These are phyloP conservation scores for Crematogaster levior DNA, from an alignment of 2,888 invertebrate genomes.

Conservation along the genomic window DNA sequence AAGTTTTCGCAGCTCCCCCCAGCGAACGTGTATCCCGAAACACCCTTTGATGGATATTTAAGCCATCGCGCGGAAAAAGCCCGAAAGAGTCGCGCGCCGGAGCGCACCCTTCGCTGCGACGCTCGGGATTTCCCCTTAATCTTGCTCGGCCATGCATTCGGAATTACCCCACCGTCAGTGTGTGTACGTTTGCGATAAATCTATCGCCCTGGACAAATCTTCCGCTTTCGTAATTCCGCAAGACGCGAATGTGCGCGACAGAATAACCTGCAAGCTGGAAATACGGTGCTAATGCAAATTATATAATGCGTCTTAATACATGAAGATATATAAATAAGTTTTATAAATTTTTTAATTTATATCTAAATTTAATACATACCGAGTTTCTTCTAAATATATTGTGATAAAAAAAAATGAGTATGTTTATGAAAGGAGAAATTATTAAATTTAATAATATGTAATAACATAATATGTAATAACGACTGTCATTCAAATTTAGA, in stretches of 20 bases:
- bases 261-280: background rate
- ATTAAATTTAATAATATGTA: no score
- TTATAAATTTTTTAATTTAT: slow-evolving; percentile 12
- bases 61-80: slow-evolving; percentile 70
- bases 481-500: background rate
- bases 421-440: background rate
- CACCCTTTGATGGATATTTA: slow-evolving; percentile 66
- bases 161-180: slow-evolving; percentile 57
- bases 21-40: slow-evolving; percentile 43
- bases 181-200: slow-evolving; percentile 70
- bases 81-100: slow-evolving; percentile 76
- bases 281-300: slow-evolving; percentile 19
- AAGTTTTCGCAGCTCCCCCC: slow-evolving; percentile 65
- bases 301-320: background rate
- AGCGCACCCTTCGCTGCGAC: slow-evolving; percentile 70
- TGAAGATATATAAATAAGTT: background rate
- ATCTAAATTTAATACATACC: background rate
- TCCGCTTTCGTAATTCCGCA: slow-evolving; percentile 43
- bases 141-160: slow-evolving; percentile 68
- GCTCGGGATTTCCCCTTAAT: slow-evolving; percentile 76
- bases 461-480: background rate
- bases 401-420: background rate
- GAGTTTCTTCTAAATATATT: background rate
- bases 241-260: slow-evolving; percentile 15
- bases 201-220: slow-evolving; percentile 61